Conservation (phyloP, 2,888 invertebrate species). For the Phalangium opilio region DNA sequence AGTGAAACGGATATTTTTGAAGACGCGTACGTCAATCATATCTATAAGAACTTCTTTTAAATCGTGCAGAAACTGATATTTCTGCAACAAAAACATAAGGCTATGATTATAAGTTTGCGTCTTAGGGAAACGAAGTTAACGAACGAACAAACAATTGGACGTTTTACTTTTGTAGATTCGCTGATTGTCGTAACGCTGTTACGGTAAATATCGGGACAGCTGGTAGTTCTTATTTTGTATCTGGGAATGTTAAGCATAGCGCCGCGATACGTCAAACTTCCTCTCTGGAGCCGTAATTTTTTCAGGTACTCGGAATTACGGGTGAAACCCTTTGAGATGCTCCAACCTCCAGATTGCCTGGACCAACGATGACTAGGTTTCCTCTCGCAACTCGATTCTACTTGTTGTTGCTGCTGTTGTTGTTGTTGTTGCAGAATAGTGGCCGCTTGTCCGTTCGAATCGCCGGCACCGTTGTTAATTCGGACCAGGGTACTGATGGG, state of each 20-base stretch:
- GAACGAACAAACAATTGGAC: too few relatives aligned
- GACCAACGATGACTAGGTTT: background rate
- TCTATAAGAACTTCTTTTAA: slow-evolving; percentile 58
- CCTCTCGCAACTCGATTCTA: background rate
- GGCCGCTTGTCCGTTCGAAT: too few relatives aligned
- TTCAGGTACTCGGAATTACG: slow-evolving; percentile 46
- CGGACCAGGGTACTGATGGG: background rate
- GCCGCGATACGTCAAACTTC: slow-evolving; percentile 54
- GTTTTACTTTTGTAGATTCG: slow-evolving; percentile 10
- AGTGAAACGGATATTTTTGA: slow-evolving; percentile 41
- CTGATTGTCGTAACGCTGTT: slow-evolving; percentile 71
- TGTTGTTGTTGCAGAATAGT: background rate
- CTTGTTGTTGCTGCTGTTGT: background rate
- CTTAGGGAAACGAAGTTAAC: too few relatives aligned
- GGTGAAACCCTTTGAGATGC: background rate
- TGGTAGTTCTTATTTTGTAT: slow-evolving; percentile 63
- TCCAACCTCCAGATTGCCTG: background rate
- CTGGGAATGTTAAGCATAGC: slow-evolving; percentile 66
- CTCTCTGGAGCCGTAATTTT: slow-evolving; percentile 49
- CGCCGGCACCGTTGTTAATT: background rate
- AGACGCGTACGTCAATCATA: slow-evolving; percentile 66
- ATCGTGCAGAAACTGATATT: slow-evolving; percentile 35
- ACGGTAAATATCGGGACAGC: slow-evolving; percentile 77
- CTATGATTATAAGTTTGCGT: background rate
- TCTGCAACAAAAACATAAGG: slow-evolving; percentile 7